Evolutionary conservation across 2,888 invertebrate species (phyloP).

Genomic region (Agapetus fuscipes): DNA sequence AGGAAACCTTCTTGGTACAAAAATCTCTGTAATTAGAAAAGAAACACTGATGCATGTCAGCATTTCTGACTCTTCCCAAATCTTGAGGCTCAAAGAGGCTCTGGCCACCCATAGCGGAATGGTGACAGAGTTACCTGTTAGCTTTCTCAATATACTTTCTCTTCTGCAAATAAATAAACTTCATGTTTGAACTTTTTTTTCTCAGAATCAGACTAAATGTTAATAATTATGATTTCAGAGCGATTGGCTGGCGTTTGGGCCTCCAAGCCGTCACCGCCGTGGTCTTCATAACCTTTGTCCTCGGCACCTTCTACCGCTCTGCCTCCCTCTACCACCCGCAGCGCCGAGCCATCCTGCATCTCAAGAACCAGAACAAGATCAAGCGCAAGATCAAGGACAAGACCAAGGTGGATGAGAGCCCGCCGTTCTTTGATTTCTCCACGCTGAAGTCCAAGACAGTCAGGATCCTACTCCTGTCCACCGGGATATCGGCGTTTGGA

Average conservation of each 20-base stretch:
- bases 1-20: no score
- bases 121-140: no score
- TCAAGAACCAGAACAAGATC: conserved; percentile 68
- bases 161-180: no score
- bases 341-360: conserved; percentile 74
- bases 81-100: no score
- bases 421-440: conserved; percentile 79
- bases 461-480: conserved; percentile 69
- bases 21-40: no score
- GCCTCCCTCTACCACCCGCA: conserved; percentile 85
- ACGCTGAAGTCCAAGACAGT: conserved; percentile 78
- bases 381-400: conserved; percentile 75
- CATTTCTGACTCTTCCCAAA: no score
- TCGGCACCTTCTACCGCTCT: conserved; percentile 80
- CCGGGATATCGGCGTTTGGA: conserved; percentile 72
- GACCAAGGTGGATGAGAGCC: conserved; percentile 65
- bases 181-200: no score
- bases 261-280: conserved; percentile 80
- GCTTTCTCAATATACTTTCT: no score
- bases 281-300: conserved; percentile 71
- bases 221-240: conserved; percentile 54
- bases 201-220: no score
- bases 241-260: conserved; percentile 72
- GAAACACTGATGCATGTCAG: no score
- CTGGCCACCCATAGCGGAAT: no score